Percentiles rank a stretch among this genome's conserved stretches.
These are phyloP conservation scores for Sebastes baramenuke DNA, from an alignment of 2,797 vertebrate genomes.

Conservation along the genomic window DNA sequence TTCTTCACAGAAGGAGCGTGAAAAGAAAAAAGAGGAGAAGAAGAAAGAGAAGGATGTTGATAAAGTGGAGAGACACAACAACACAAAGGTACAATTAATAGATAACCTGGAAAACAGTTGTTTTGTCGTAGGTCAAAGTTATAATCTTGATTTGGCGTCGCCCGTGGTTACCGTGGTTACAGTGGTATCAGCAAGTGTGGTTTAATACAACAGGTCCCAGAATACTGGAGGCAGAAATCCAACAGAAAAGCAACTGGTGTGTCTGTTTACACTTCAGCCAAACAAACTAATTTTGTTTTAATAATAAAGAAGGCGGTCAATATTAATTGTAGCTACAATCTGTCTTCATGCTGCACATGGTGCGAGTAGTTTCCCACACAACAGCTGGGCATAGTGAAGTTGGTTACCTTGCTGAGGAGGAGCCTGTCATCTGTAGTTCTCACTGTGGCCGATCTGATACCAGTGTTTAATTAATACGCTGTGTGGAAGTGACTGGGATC, in stretches of 20 bases:
- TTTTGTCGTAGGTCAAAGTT: neutral
- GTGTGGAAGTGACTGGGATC: too few relatives aligned
- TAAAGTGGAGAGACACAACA: constrained; percentile 83
- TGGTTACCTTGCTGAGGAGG: too few relatives aligned
- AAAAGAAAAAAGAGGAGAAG: constrained; percentile 94
- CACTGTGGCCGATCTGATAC: neutral
- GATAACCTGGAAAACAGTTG: neutral
- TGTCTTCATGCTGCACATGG: neutral
- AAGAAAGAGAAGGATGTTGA: constrained; percentile 90
- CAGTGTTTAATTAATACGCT: too few relatives aligned
- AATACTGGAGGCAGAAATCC: neutral
- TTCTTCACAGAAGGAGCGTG: constrained; percentile 88
- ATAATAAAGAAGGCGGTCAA: neutral
- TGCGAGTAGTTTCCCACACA: neutral
- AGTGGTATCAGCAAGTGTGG: neutral
- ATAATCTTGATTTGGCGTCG: neutral
- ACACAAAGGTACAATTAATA: constrained; percentile 85
- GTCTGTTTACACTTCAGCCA: neutral
- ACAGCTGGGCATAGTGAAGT: fast-evolving
- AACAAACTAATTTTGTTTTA: neutral
- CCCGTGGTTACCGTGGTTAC: too few relatives aligned
- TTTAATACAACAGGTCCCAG: neutral
- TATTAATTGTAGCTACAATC: neutral
- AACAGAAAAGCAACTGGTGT: neutral
- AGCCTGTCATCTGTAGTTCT: neutral